A percentile compares a stretch with the other conserved stretches of the same genome.
Conservation (phyloP, 2,888 invertebrate genomes). For the Agriopis aurantiaria region DNA sequence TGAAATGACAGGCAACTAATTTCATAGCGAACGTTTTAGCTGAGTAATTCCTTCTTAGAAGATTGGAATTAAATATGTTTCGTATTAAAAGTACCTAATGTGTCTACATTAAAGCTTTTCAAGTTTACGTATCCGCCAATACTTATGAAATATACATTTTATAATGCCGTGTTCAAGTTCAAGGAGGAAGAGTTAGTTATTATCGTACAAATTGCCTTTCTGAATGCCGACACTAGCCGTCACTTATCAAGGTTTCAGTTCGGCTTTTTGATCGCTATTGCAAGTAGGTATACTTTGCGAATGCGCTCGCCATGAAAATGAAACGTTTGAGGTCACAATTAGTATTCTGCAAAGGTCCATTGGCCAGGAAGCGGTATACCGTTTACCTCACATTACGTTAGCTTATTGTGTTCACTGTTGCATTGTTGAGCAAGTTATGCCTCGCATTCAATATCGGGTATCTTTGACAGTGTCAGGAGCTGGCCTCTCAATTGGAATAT, state of each 20-base stretch:
- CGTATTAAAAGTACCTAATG: constrained; percentile 11
- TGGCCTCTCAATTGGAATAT: constrained; percentile 42
- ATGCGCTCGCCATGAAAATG: constrained; percentile 45
- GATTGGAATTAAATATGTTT: constrained; percentile 31
- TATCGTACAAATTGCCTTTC: constrained; percentile 29
- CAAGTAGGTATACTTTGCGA: constrained; percentile 24
- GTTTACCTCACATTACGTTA: constrained; percentile 77
- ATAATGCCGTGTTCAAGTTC: constrained; percentile 33
- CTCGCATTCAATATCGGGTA: constrained; percentile 67
- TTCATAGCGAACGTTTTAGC: constrained; percentile 53
- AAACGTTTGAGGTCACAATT: constrained; percentile 62
- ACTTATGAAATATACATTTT: constrained; percentile 24
- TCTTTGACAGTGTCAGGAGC: constrained; percentile 50
- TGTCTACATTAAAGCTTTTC: constrained; percentile 11
- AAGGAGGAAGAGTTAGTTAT: constrained; percentile 30
- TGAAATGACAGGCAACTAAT: constrained; percentile 65
- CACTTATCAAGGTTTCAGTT: constrained; percentile 39
- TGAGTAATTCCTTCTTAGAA: constrained; percentile 46
- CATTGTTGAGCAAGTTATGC: constrained; percentile 69
- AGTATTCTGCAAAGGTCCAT: constrained; percentile 67
- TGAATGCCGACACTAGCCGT: constrained; percentile 26
- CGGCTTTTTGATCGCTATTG: constrained; percentile 35
- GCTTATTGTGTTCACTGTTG: constrained; percentile 71
- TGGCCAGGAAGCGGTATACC: constrained; percentile 72
- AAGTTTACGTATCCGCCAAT: constrained; percentile 1